Evolutionary conservation across 2,888 invertebrate species (phyloP).

Genomic region (Deladenus siricidicola): DNA sequence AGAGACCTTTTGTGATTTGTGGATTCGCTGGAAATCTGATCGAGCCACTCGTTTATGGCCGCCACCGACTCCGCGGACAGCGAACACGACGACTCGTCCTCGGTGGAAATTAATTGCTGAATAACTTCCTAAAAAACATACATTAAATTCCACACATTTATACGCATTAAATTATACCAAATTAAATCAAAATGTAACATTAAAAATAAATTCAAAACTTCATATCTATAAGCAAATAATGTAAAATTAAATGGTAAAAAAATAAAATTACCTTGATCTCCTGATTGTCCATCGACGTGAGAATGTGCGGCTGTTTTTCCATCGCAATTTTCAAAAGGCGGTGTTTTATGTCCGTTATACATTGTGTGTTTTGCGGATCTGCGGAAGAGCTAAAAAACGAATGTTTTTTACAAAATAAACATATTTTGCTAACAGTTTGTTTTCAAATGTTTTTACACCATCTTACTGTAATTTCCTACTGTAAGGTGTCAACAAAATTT

Average conservation of each 20-base stretch:
- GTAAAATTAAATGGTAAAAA: slow-evolving; percentile 3
- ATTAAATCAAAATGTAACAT: background rate
- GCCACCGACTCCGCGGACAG: slow-evolving; percentile 41
- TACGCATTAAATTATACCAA: background rate
- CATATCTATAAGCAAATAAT: background rate
- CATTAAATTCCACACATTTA: background rate
- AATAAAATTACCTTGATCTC: slow-evolving; percentile 38
- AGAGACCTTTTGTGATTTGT: too few species aligned
- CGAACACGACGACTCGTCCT: slow-evolving; percentile 29
- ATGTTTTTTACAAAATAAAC: too few species aligned
- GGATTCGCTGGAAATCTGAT: slow-evolving; percentile 24
- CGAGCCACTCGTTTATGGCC: slow-evolving; percentile 51
- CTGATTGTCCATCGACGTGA: slow-evolving; percentile 36
- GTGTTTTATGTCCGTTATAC: slow-evolving; percentile 47
- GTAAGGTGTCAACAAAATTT: too few species aligned
- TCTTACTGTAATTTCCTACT: too few species aligned
- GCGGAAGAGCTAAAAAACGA: slow-evolving; percentile 37
- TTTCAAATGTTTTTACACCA: too few species aligned
- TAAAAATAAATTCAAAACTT: background rate
- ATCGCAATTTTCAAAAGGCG: slow-evolving; percentile 46
- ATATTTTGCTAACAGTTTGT: too few species aligned
- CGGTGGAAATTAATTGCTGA: slow-evolving; percentile 39
- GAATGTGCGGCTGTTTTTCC: slow-evolving; percentile 43
- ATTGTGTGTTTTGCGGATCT: slow-evolving; percentile 39
- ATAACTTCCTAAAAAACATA: slow-evolving; percentile 42